These are phyloP conservation scores for Andrena dorsata DNA, from an alignment of 2,888 invertebrate genomes.

Conservation along the genomic window DNA sequence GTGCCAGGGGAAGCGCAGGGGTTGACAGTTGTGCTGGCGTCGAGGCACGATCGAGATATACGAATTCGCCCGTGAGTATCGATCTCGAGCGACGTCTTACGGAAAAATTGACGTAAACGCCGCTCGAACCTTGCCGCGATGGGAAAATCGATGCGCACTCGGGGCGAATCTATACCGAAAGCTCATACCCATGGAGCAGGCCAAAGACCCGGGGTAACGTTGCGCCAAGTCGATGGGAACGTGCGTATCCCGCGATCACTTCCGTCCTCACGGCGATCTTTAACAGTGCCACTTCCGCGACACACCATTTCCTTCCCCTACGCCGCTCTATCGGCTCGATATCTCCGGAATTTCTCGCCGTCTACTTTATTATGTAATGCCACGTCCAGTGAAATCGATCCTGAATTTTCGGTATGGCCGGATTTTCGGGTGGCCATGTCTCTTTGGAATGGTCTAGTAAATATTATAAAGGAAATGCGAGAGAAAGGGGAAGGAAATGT, in stretches of 20 bases:
- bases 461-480: too few species aligned
- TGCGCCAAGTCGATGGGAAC: constrained; percentile 14
- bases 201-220: constrained; percentile 62
- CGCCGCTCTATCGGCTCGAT: background rate
- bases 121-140: constrained; percentile 54
- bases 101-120: constrained; percentile 61
- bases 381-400: constrained; percentile 38
- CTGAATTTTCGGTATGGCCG: constrained; percentile 28
- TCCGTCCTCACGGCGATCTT: constrained; percentile 2
- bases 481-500: too few species aligned
- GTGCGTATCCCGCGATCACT: background rate
- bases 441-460: background rate
- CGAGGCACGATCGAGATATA: constrained; percentile 25
- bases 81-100: constrained; percentile 53
- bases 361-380: constrained; percentile 29
- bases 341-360: background rate
- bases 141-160: constrained; percentile 76
- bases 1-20: background rate
- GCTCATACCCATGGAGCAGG: constrained; percentile 68
- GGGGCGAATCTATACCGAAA: constrained; percentile 68
- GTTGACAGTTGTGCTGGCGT: background rate
- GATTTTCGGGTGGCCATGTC: constrained; percentile 39
- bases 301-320: background rate
- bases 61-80: constrained; percentile 51
- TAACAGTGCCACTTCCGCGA: background rate